Evolutionary conservation across 92 coral and sea anemone species (phyloP).

Genomic region (Chrysogorgia sp.): DNA sequence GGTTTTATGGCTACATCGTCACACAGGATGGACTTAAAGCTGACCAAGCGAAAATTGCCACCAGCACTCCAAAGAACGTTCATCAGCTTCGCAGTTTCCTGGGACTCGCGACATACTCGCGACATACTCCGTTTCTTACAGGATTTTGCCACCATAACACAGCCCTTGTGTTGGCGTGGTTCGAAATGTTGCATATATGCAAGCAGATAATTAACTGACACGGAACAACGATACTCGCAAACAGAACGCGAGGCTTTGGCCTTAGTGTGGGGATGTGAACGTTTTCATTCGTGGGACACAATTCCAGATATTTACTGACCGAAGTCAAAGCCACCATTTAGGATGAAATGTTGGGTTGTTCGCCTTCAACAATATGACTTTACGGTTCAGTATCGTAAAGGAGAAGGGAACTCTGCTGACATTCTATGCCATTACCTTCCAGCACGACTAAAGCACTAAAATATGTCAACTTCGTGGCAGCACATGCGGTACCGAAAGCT

Average conservation of each 20-base stretch:
- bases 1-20: constrained; percentile 38
- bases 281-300: constrained; percentile 36
- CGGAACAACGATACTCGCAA: constrained; percentile 51
- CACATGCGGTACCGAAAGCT: constrained; percentile 37
- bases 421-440: constrained; percentile 32
- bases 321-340: constrained; percentile 27
- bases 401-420: constrained; percentile 34
- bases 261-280: constrained; percentile 49
- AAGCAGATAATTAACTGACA: constrained; percentile 34
- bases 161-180: background rate
- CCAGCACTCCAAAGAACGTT: background rate
- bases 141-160: constrained; percentile 20
- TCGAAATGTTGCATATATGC: constrained; percentile 26
- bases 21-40: constrained; percentile 19
- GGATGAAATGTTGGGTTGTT: constrained; percentile 20
- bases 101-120: constrained; percentile 11
- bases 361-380: constrained; percentile 28
- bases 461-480: constrained; percentile 31
- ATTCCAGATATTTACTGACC: constrained; percentile 35
- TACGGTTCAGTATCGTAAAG: constrained; percentile 15
- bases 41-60: constrained; percentile 9
- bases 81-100: constrained; percentile 27
- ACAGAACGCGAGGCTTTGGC: constrained; percentile 45
- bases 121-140: constrained; percentile 2
- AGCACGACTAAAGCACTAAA: constrained; percentile 11